Evolutionary conservation across 2,113 vertebrate genomes (phyloP).

Genomic region (Haemorhous mexicanus): DNA sequence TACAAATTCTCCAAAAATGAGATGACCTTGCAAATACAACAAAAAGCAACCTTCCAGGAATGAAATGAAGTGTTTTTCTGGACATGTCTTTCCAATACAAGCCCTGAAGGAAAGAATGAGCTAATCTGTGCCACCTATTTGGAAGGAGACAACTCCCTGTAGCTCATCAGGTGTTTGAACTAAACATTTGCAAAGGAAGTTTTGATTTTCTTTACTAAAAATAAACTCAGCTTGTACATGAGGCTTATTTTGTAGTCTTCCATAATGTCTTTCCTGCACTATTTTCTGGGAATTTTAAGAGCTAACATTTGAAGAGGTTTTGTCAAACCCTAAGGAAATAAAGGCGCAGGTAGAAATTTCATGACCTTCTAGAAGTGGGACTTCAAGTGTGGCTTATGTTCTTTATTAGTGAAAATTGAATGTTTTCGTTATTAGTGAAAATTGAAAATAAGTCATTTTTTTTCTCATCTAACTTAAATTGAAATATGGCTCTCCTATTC

Average conservation of each 20-base stretch:
- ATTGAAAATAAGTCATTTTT: not conserved
- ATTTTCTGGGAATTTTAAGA: not conserved
- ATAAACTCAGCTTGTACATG: not conserved
- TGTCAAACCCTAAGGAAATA: not conserved
- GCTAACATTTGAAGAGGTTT: not conserved
- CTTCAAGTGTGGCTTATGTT: not conserved
- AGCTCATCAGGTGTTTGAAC: slow-evolving; percentile 46
- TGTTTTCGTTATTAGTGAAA: not conserved
- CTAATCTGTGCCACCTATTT: not conserved
- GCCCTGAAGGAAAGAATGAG: not conserved
- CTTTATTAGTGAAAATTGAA: not conserved
- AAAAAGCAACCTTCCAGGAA: not conserved
- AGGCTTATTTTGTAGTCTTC: not conserved
- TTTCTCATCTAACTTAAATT: not conserved
- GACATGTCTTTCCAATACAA: not conserved
- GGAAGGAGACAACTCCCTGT: not conserved
- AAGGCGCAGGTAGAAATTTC: not conserved
- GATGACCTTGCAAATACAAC: not conserved
- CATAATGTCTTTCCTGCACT: not conserved
- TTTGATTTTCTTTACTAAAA: slow-evolving; percentile 52
- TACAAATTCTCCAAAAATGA: not conserved
- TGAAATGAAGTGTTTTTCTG: not conserved
- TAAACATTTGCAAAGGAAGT: slow-evolving; percentile 56
- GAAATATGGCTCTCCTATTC: not conserved
- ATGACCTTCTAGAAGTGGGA: not conserved